Conservation (phyloP, 1,140 invertebrate species). For the Penaeus indicus region DNA sequence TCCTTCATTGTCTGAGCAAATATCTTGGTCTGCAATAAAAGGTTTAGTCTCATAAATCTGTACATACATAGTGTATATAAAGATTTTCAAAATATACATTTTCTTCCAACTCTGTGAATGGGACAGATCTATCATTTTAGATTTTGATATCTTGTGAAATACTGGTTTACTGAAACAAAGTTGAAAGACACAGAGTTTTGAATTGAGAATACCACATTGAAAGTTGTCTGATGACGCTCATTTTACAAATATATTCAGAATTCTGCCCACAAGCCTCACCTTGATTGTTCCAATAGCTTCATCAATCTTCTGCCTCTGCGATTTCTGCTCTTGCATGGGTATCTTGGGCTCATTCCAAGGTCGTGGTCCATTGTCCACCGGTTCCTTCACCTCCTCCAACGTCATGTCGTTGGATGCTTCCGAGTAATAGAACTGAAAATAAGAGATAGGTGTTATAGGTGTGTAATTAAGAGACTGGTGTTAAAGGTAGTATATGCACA, state of each 20-base stretch:
- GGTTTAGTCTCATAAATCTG: neutral
- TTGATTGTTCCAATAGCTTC: constrained; percentile 65
- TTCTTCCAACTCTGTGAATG: neutral
- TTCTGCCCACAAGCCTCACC: constrained; percentile 2
- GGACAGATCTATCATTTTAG: too few species aligned
- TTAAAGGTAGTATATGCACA: too few species aligned
- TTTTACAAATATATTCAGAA: too few species aligned
- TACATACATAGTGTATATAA: neutral
- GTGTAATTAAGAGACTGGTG: too few species aligned
- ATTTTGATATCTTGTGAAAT: too few species aligned
- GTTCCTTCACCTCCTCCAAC: constrained; percentile 58
- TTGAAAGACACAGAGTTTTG: too few species aligned
- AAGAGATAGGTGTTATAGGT: neutral
- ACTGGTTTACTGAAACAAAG: too few species aligned
- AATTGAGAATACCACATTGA: too few species aligned
- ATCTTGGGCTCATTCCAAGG: constrained; percentile 67
- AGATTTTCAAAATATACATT: neutral
- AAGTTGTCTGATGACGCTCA: too few species aligned
- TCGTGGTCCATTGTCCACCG: constrained; percentile 60
- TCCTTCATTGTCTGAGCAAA: constrained; percentile 93
- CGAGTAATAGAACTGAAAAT: constrained; percentile 61
- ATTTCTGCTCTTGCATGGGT: constrained; percentile 63
- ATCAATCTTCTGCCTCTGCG: constrained; percentile 62
- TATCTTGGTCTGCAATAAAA: constrained; percentile 82
- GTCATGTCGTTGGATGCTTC: constrained; percentile 36